Percentiles rank a stretch among this genome's conserved stretches.
Evolutionary conservation across 2,888 invertebrate species (phyloP).

Genomic region (Temnothorax unifasciatus): DNA sequence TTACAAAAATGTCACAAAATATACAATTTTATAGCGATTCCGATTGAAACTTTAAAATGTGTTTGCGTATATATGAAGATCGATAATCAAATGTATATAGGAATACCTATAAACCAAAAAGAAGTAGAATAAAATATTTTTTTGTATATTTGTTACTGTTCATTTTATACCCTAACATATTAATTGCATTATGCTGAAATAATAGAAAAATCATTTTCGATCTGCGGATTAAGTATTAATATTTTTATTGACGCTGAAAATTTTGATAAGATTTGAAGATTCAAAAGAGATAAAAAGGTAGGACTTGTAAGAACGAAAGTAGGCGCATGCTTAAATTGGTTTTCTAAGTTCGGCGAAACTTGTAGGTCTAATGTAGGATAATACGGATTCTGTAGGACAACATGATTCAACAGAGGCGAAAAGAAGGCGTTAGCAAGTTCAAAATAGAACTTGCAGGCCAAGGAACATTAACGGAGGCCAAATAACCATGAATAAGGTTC

Average conservation of each 20-base stretch:
- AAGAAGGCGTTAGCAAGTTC: neutral
- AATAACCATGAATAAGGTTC: neutral
- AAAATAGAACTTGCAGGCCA: neutral
- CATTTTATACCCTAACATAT: neutral
- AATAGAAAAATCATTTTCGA: neutral
- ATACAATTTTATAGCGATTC: too few relatives aligned
- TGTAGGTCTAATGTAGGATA: too few relatives aligned
- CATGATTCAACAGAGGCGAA: neutral
- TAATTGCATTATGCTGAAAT: neutral
- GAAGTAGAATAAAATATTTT: constrained; percentile 18
- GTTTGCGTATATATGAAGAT: too few relatives aligned
- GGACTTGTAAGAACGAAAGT: neutral
- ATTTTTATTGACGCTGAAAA: neutral
- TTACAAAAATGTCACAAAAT: too few relatives aligned
- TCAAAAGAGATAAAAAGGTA: neutral
- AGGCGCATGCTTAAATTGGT: neutral
- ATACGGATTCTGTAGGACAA: too few relatives aligned
- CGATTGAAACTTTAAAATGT: too few relatives aligned
- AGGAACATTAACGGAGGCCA: neutral
- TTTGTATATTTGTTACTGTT: neutral
- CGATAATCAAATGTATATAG: constrained; percentile 13
- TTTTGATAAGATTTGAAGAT: neutral
- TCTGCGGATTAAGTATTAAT: neutral
- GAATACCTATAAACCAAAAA: constrained; percentile 11
- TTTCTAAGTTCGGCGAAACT: too few relatives aligned